A percentile compares a stretch with the other conserved stretches of the same genome.
These are phyloP conservation scores for Phrynocephalus versicolor DNA, from an alignment of 2,113 vertebrate genomes.

Conservation along the genomic window DNA sequence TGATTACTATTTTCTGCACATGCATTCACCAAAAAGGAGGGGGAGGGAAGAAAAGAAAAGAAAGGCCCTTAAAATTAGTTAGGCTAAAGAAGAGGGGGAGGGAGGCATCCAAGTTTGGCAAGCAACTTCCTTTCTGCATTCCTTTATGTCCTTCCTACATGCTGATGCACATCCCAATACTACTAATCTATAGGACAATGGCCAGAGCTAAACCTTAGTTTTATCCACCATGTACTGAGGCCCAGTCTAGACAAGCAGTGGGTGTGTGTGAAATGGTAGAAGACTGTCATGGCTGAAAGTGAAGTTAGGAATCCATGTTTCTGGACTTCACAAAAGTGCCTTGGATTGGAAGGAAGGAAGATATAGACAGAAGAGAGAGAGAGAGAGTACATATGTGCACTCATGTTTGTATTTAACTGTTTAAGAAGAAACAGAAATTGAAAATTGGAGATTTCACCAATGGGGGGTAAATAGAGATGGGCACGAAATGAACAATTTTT, in stretches of 20 bases:
- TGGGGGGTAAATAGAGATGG: too few species aligned
- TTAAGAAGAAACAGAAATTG: not conserved
- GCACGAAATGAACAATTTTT: too few species aligned
- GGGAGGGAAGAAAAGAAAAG: slow-evolving; percentile 13
- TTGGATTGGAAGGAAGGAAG: not conserved
- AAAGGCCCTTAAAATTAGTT: slow-evolving; percentile 18
- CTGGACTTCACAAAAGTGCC: not conserved
- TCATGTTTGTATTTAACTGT: not conserved
- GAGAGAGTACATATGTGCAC: not conserved
- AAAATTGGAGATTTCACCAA: not conserved
- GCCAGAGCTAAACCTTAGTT: not conserved
- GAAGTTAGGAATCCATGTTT: not conserved
- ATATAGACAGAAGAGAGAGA: not conserved
- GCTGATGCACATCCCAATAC: not conserved
- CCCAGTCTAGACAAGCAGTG: not conserved
- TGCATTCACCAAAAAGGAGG: slow-evolving; percentile 9
- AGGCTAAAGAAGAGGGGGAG: not conserved
- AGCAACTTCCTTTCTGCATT: slow-evolving; percentile 3
- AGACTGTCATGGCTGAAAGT: not conserved
- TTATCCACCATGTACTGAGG: too few species aligned
- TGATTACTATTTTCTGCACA: slow-evolving; percentile 44
- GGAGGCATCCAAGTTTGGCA: not conserved
- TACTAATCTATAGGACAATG: not conserved
- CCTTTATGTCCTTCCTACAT: not conserved
- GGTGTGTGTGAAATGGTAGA: not conserved